Percentiles rank a stretch among this genome's conserved stretches.
These are phyloP conservation scores for Pantherophis guttatus DNA, from an alignment of 2,113 vertebrate species.

Conservation along the genomic window DNA sequence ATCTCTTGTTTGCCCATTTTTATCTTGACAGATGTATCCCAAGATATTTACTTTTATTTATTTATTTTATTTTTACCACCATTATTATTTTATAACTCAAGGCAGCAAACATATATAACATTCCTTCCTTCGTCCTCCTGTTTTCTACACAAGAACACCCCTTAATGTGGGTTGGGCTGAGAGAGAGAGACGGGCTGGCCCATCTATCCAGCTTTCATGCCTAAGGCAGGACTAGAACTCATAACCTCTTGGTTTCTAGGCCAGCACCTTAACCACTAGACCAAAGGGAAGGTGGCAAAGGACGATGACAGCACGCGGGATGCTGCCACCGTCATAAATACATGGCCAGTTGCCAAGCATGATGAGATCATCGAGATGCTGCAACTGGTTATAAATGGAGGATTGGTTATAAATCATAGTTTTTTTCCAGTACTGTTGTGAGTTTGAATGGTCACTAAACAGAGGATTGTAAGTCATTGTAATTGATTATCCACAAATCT, in stretches of 20 bases:
- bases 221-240: not conserved
- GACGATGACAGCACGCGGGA: rapidly evolving
- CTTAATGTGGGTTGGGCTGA: not conserved
- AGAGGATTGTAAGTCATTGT: not conserved
- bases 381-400: not conserved
- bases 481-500: conserved; percentile 50
- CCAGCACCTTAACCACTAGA: not conserved
- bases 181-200: not conserved
- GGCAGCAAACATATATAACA: no score
- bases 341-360: not conserved
- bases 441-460: not conserved
- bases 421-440: not conserved
- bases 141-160: not conserved
- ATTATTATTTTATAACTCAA: not conserved
- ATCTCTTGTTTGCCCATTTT: not conserved
- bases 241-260: not conserved
- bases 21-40: not conserved
- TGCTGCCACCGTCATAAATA: not conserved
- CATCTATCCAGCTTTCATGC: not conserved
- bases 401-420: not conserved
- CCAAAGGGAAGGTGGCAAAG: not conserved
- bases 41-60: not conserved
- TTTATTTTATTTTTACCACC: not conserved
- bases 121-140: not conserved
- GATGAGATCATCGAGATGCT: not conserved